Conservation (phyloP, 2,797 vertebrate species). For the Diglossa cyanea region DNA sequence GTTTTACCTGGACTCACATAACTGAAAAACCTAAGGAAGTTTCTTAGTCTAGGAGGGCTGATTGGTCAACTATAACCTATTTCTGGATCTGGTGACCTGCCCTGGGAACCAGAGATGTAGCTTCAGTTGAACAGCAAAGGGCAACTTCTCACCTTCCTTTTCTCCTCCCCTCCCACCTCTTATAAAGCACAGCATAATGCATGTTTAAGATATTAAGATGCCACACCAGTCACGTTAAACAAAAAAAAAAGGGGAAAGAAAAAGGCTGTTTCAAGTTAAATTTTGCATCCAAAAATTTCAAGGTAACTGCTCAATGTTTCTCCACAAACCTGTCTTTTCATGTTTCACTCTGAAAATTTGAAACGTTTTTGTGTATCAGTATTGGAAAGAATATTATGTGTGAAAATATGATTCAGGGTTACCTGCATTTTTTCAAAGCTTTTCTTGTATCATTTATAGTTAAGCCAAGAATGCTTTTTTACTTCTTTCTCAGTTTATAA, state of each 20-base stretch:
- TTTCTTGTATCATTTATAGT: not conserved
- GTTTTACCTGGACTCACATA: not conserved
- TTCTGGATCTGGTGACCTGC: not conserved
- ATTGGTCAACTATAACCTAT: not conserved
- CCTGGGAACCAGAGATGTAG: not conserved
- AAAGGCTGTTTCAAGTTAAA: not conserved
- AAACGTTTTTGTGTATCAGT: not conserved
- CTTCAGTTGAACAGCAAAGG: not conserved
- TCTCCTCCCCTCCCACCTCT: not conserved
- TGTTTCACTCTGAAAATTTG: not conserved
- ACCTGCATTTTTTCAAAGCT: not conserved
- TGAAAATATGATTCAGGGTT: not conserved
- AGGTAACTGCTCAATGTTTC: not conserved
- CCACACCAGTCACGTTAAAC: fast-evolving
- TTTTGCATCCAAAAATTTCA: not conserved
- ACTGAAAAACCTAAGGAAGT: not conserved
- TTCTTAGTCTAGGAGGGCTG: not conserved
- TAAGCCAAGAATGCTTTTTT: not conserved
- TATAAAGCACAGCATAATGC: not conserved
- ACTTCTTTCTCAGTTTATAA: not conserved
- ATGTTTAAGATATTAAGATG: not conserved
- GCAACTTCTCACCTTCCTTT: not conserved
- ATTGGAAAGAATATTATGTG: not conserved
- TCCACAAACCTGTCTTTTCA: not conserved
- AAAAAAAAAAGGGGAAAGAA: too few species aligned